phyloP scores from a whole-genome alignment of 2,797 vertebrate genomes.

The Eulemur mongoz region DNA sequence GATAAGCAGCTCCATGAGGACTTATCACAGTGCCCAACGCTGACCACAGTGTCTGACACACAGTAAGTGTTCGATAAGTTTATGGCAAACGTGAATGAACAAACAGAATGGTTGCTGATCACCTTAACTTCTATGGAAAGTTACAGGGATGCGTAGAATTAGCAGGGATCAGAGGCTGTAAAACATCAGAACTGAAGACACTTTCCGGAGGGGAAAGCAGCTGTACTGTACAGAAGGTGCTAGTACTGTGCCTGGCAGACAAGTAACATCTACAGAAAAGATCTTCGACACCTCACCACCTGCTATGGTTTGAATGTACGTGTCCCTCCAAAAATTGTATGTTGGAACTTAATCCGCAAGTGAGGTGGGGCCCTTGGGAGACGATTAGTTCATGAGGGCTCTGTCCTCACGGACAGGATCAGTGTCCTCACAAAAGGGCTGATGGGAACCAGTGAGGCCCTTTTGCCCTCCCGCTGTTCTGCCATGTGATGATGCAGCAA shows the following conservation, averaged over 20 bases:
- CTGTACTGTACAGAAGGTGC: not conserved
- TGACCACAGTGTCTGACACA: not conserved
- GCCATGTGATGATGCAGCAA: too few species aligned
- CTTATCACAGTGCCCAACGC: not conserved
- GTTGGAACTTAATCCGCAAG: not conserved
- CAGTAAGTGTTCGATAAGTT: not conserved
- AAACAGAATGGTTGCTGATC: not conserved
- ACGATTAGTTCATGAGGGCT: too few species aligned
- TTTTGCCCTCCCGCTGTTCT: too few species aligned
- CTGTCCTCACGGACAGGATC: too few species aligned
- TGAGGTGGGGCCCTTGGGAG: not conserved
- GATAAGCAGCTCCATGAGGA: not conserved
- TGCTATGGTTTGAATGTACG: not conserved
- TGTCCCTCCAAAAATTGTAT: not conserved
- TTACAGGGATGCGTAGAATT: not conserved
- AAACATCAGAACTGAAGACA: not conserved
- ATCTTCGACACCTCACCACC: too few species aligned
- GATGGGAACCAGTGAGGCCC: too few species aligned
- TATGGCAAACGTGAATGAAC: too few species aligned
- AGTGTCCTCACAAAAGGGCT: too few species aligned
- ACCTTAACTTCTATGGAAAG: not conserved
- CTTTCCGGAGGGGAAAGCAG: too few species aligned
- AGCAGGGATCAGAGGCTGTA: not conserved
- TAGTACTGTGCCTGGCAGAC: not conserved
- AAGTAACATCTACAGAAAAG: not conserved